Conservation (phyloP, 2,888 invertebrate genomes). For the Tenthredo mesomela region DNA sequence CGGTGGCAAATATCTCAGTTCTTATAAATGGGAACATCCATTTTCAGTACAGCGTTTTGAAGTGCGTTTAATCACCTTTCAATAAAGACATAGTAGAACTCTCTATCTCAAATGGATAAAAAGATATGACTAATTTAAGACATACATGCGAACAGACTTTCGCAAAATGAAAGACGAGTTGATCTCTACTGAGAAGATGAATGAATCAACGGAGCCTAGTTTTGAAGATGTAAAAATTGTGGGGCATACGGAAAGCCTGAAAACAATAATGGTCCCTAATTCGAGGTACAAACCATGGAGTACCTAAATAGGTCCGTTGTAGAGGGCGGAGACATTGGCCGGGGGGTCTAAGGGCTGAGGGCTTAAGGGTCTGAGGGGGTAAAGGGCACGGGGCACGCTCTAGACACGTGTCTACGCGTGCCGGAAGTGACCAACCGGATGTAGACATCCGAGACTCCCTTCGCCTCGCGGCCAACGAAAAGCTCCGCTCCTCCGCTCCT, state of each 20-base stretch:
- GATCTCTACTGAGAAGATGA: not conserved
- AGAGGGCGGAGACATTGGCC: slow-evolving; percentile 43
- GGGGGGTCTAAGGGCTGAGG: slow-evolving; percentile 26
- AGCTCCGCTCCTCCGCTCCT: slow-evolving; percentile 59
- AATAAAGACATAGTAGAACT: not conserved
- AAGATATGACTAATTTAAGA: not conserved
- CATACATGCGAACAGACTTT: not conserved
- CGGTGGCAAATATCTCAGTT: not conserved
- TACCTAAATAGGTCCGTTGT: slow-evolving; percentile 41
- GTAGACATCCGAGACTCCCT: slow-evolving; percentile 74
- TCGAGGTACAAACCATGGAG: not conserved
- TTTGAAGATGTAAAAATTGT: not conserved
- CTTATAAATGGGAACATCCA: not conserved
- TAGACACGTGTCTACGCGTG: slow-evolving; percentile 75
- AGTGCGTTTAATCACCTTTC: not conserved
- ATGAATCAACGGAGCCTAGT: not conserved
- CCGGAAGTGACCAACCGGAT: slow-evolving; percentile 78
- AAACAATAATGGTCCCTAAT: slow-evolving; percentile 17
- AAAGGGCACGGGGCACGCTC: slow-evolving; percentile 59
- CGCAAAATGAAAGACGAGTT: not conserved
- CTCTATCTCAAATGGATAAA: not conserved
- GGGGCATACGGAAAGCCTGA: not conserved
- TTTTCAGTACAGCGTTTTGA: not conserved
- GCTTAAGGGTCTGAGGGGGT: slow-evolving; percentile 7
- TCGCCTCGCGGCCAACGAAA: slow-evolving; percentile 62